A percentile compares a stretch with the other conserved stretches of the same genome.
Conservation (phyloP, 2,888 invertebrate genomes). For the Pyrochroa serraticornis region DNA sequence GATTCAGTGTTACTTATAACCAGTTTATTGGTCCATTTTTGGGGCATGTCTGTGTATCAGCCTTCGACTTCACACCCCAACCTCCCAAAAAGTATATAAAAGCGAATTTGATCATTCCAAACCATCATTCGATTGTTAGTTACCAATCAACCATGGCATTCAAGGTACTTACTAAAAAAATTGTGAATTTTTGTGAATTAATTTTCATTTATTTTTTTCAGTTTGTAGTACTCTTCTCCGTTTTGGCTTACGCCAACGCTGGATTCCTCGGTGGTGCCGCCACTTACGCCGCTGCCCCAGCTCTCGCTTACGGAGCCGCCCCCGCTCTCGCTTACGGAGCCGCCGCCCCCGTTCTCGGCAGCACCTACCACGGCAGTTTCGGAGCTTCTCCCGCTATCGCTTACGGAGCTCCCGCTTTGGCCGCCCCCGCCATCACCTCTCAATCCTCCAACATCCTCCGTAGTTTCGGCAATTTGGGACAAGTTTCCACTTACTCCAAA, state of each 20-base stretch:
- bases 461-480: conserved; percentile 71
- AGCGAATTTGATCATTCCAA: background rate
- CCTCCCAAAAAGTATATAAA: background rate
- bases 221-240: conserved; percentile 36
- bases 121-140: background rate
- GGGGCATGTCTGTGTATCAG: background rate
- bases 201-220: conserved; percentile 22
- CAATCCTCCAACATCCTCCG: conserved; percentile 68
- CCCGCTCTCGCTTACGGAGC: conserved; percentile 1
- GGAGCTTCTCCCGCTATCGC: background rate
- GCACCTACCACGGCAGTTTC: too few species aligned
- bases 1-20: conserved; percentile 3
- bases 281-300: conserved; percentile 19
- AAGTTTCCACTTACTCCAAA: conserved; percentile 60
- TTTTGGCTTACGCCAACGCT: conserved; percentile 41
- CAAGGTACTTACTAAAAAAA: conserved; percentile 1
- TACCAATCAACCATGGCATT: conserved; percentile 12
- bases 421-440: conserved; percentile 25
- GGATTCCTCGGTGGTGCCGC: conserved; percentile 31
- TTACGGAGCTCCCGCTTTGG: conserved; percentile 16
- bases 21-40: conserved; percentile 7
- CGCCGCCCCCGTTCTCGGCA: background rate
- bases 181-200: background rate
- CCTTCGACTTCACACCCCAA: background rate
- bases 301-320: conserved; percentile 14